A percentile compares a stretch with the other conserved stretches of the same genome.
Evolutionary conservation across 2,797 vertebrate species (phyloP).

Genomic region (Melanotaenia maccullochi): DNA sequence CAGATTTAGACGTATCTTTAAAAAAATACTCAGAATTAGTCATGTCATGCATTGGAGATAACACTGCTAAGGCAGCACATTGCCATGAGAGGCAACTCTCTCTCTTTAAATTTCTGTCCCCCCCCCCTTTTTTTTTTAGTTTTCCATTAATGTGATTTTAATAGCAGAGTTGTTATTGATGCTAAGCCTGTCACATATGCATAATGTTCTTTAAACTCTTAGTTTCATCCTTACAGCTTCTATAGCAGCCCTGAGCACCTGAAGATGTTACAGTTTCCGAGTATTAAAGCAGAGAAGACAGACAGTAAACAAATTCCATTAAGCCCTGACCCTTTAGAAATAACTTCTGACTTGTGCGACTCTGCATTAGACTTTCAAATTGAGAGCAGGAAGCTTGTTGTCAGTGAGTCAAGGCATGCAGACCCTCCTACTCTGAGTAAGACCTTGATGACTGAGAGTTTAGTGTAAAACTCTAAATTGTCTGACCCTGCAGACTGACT

Average conservation of each 20-base stretch:
- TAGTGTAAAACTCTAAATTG: conserved; percentile 20
- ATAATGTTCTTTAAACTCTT: background rate
- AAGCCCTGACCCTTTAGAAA: background rate
- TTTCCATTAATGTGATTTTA: too few relatives aligned
- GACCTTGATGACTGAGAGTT: conserved; percentile 21
- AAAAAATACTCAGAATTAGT: background rate
- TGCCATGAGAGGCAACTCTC: too few relatives aligned
- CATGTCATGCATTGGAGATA: too few relatives aligned
- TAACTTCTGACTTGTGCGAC: background rate
- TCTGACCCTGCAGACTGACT: conserved; percentile 31
- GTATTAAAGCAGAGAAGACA: background rate
- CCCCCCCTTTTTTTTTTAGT: too few relatives aligned
- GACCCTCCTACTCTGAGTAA: conserved; percentile 13
- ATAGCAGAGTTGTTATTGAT: background rate
- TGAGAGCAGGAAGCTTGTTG: conserved; percentile 11
- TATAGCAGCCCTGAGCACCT: background rate
- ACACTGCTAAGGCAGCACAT: too few relatives aligned
- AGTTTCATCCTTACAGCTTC: background rate
- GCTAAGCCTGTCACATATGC: background rate
- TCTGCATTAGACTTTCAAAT: conserved; percentile 29
- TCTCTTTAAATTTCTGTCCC: too few relatives aligned
- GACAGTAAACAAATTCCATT: background rate
- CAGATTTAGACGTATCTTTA: conserved; percentile 1
- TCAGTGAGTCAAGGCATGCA: background rate
- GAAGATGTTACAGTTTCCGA: background rate